Conservation (phyloP, 2,888 invertebrate species). For the Rotaria sp. region DNA sequence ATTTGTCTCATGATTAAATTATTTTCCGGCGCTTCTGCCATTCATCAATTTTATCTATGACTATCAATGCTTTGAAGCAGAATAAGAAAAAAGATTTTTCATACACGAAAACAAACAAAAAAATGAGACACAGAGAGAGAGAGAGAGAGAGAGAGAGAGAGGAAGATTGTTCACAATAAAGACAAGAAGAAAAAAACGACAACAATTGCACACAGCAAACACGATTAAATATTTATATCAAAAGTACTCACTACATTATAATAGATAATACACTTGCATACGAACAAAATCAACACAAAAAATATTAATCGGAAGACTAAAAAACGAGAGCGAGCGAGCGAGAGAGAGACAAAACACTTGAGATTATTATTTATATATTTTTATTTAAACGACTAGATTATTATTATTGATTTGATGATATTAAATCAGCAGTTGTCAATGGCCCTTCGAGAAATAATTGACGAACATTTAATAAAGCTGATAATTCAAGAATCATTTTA, state of each 20-base stretch:
- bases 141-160: too few species aligned
- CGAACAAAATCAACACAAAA: neutral
- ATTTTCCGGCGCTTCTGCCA: neutral
- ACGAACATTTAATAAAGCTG: constrained; percentile 31
- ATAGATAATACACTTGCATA: neutral
- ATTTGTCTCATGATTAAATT: neutral
- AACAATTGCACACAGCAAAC: neutral
- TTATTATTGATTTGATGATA: neutral
- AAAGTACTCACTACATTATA: neutral
- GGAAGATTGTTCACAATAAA: neutral
- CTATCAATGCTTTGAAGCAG: neutral
- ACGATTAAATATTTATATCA: neutral
- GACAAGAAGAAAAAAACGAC: neutral
- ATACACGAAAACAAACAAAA: neutral
- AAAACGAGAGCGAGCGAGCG: neutral
- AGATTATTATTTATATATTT: neutral
- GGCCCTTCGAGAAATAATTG: constrained; percentile 35
- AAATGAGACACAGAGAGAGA: too few species aligned
- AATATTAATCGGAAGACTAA: neutral
- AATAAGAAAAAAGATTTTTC: neutral
- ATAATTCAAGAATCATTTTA: constrained; percentile 36
- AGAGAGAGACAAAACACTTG: neutral
- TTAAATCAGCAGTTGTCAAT: constrained; percentile 24
- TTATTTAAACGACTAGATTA: constrained; percentile 12
- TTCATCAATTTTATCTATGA: neutral